Percentiles rank a stretch among this genome's conserved stretches.
phyloP scores from a whole-genome alignment of 2,888 invertebrate species.

The Phyllotreta cruciferae region DNA sequence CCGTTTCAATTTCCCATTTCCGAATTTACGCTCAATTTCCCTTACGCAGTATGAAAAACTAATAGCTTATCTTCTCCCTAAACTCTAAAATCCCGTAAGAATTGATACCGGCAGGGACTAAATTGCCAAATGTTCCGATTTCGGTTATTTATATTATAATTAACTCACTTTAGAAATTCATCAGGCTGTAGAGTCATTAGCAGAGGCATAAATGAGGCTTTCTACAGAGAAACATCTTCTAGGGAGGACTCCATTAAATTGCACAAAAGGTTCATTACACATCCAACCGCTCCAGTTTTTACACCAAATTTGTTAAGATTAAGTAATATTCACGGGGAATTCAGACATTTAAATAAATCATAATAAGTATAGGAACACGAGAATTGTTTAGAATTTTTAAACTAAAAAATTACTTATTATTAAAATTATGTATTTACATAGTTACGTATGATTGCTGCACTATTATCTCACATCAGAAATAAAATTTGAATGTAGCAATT shows the following conservation, averaged over 20 bases:
- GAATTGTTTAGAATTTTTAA: background rate
- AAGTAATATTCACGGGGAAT: constrained; percentile 20
- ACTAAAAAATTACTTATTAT: too few species aligned
- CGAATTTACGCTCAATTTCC: constrained; percentile 15
- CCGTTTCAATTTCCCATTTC: constrained; percentile 7
- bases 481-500: too few species aligned
- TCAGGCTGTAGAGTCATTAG: constrained; percentile 35
- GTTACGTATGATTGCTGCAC: too few species aligned
- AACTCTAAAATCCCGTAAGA: constrained; percentile 12
- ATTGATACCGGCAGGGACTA: constrained; percentile 42
- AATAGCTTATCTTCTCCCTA: constrained; percentile 23
- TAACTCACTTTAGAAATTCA: constrained; percentile 40
- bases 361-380: background rate
- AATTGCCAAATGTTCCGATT: constrained; percentile 38
- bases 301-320: constrained; percentile 26
- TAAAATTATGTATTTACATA: too few species aligned
- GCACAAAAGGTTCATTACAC: constrained; percentile 31
- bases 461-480: too few species aligned
- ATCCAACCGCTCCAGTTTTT: constrained; percentile 24
- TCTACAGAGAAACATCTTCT: constrained; percentile 21
- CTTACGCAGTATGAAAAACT: constrained; percentile 18
- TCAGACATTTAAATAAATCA: too few species aligned
- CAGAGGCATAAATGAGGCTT: constrained; percentile 35
- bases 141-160: constrained; percentile 45
- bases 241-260: constrained; percentile 30